phyloP scores from a whole-genome alignment of 2,113 vertebrate genomes.

The Dascyllus trimaculatus region DNA sequence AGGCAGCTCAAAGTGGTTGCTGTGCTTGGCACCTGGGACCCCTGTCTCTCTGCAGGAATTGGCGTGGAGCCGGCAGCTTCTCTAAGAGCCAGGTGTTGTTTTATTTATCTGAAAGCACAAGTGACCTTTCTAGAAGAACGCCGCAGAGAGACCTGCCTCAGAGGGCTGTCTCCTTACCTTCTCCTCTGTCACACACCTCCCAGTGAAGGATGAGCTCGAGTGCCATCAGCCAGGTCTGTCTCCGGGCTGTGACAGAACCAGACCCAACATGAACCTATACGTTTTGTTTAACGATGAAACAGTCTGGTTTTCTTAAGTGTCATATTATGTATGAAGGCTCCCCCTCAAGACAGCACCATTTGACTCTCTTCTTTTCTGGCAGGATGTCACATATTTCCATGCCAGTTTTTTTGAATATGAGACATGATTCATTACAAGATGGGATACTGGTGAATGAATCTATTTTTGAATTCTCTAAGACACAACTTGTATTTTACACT shows the following conservation, averaged over 20 bases:
- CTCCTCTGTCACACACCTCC: slow-evolving; percentile 62
- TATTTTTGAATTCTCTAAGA: background rate
- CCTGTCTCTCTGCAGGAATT: slow-evolving; percentile 73
- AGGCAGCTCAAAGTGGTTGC: slow-evolving; percentile 73
- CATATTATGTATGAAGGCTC: slow-evolving; percentile 3
- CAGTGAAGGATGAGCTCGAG: slow-evolving; percentile 55
- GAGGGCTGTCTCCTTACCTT: slow-evolving; percentile 56
- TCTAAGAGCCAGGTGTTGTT: slow-evolving; percentile 80
- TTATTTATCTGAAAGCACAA: slow-evolving; percentile 82
- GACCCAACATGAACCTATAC: slow-evolving; percentile 22
- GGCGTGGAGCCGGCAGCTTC: slow-evolving; percentile 65
- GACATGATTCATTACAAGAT: background rate
- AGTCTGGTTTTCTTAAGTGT: slow-evolving; percentile 19
- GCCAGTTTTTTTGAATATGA: background rate
- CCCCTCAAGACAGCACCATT: background rate
- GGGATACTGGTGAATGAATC: background rate
- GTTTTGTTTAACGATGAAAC: slow-evolving; percentile 29
- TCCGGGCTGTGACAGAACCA: slow-evolving; percentile 31
- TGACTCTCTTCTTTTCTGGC: slow-evolving; percentile 10
- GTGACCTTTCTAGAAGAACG: slow-evolving; percentile 77
- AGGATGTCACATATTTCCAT: background rate
- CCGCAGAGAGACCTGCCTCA: slow-evolving; percentile 60
- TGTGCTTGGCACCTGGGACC: slow-evolving; percentile 77
- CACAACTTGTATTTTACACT: background rate
- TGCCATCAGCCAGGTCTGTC: slow-evolving; percentile 34